A percentile compares a stretch with the other conserved stretches of the same genome.
phyloP scores from a whole-genome alignment of 2,888 invertebrate species.

The Pterobdella sp. region DNA sequence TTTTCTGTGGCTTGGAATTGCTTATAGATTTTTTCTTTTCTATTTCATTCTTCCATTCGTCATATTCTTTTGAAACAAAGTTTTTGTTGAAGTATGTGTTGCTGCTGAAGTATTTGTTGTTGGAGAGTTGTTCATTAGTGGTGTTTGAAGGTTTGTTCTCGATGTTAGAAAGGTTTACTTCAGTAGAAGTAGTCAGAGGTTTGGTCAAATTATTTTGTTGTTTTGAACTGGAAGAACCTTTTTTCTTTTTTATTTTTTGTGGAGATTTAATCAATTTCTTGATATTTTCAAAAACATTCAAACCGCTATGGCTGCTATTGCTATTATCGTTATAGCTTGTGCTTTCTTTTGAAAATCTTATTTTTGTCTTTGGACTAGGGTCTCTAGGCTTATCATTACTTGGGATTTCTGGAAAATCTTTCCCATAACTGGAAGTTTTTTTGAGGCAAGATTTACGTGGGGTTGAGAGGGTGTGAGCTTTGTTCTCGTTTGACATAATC shows the following conservation, averaged over 20 bases:
- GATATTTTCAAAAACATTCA: neutral
- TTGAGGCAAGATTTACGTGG: neutral
- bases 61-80: too few species aligned
- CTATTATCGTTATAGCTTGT: neutral
- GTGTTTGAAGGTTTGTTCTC: neutral
- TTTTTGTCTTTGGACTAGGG: neutral
- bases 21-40: too few species aligned
- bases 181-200: neutral
- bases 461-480: neutral
- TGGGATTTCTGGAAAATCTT: neutral
- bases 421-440: neutral
- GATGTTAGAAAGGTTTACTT: neutral
- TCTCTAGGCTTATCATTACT: neutral
- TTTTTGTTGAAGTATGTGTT: too few species aligned
- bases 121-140: neutral
- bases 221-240: neutral
- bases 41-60: too few species aligned
- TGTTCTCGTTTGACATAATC: too few species aligned
- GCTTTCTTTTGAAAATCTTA: neutral
- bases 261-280: slow-evolving; percentile 2
- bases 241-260: neutral
- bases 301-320: neutral
- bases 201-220: neutral
- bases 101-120: neutral
- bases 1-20: too few species aligned